A percentile compares a stretch with the other conserved stretches of the same genome.
Evolutionary conservation across 2,113 vertebrate species (phyloP).

Genomic region (Passer domesticus): DNA sequence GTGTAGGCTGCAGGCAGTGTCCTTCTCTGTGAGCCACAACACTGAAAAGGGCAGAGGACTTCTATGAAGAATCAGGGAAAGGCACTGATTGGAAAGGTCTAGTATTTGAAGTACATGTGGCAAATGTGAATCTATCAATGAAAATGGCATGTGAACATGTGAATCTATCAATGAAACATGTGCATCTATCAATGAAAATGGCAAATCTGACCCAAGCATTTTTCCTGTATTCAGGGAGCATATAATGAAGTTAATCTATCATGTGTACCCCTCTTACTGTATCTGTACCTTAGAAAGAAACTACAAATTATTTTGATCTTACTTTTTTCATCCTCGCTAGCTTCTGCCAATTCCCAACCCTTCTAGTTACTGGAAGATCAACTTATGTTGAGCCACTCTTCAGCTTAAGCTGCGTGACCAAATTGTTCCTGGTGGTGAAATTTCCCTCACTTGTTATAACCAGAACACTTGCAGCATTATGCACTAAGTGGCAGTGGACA

Average conservation of each 20-base stretch:
- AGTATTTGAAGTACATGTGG: fast-evolving
- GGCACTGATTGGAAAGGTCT: neutral
- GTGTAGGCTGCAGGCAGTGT: neutral
- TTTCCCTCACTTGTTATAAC: neutral
- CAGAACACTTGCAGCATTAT: neutral
- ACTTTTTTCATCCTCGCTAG: neutral
- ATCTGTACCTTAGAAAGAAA: neutral
- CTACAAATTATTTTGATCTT: neutral
- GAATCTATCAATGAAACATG: neutral
- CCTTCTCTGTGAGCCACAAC: neutral
- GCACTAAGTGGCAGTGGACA: neutral
- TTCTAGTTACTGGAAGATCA: neutral
- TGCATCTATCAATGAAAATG: neutral
- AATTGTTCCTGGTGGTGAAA: neutral
- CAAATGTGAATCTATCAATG: neutral
- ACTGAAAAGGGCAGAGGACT: neutral
- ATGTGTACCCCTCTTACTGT: neutral
- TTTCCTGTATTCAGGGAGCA: neutral
- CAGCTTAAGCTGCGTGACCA: neutral
- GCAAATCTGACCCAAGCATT: neutral
- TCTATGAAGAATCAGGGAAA: neutral
- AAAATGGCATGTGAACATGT: neutral
- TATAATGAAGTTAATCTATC: neutral
- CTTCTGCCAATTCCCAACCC: neutral
- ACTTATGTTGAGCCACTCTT: neutral